Base-by-base conservation (phyloP, 2,797 vertebrate genomes). In the Cirrhinus mrigala region DNA sequence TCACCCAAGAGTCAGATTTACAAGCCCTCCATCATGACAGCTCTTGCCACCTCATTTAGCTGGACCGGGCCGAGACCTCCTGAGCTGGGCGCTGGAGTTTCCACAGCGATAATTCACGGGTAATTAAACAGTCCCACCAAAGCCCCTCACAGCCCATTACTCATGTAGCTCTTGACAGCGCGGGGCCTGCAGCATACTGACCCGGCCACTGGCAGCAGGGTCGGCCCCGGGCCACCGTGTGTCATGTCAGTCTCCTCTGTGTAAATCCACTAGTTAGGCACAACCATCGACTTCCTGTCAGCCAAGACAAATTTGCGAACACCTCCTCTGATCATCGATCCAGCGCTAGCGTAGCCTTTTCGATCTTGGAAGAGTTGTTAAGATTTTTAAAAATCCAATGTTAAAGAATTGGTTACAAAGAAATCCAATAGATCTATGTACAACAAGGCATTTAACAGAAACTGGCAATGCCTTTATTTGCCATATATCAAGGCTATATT, bases 241-340 rank as follows among this genome's bases (percentile, higher is more conserved):
- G 79, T 81, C 80, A 75, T 69, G 87, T 88, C 70, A 87, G 81
- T 77, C 54, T 82, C 85, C 85, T 69, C 86, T 90, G 77, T 68
- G 58, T 87, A 86, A 88, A 87, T 87, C 76, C 86, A 89, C 77
- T 83, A 85, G 85, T 87, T 83, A 91, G 91, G 90, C 83, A 90
- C 58, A 79, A 83, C 70, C 56, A 90, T 83, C 73, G 87, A 92
- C 87, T 82, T 90, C 27, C 40, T 56, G 78, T 87, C 83, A 79
- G 64, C 58, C 48, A 81, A 74, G 86, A 86, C 82, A 89, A 88
- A 91, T 84, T 87, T 60, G n/a, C 6, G 68, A 85, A 88, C 24
- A 62, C 52, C 74, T 33, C 68, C 81, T 88, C 85, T 80, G 44
- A 81, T 76, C 71, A 79, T 84, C 52, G 83, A 71, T 81, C 37